These are phyloP conservation scores for Bothrops alternatus DNA, from an alignment of 2,797 vertebrate genomes.

Conservation along the genomic window DNA sequence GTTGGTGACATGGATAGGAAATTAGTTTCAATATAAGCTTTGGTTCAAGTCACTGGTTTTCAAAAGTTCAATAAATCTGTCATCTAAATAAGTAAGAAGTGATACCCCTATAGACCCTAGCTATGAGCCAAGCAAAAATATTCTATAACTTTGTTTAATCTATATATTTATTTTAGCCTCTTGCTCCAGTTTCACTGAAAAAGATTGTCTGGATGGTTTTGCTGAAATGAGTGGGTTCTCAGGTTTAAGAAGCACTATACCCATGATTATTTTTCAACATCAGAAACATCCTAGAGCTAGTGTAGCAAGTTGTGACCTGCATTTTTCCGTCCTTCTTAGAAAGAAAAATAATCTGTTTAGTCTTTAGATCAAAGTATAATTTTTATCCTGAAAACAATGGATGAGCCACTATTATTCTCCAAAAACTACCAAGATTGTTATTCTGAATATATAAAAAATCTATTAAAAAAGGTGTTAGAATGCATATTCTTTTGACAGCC, in stretches of 20 bases:
- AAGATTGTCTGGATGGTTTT: neutral
- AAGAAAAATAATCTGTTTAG: conserved; percentile 11
- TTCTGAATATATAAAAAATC: neutral
- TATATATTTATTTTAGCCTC: neutral
- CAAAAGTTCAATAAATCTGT: too few species aligned
- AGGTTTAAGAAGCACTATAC: neutral
- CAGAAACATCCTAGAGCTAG: neutral
- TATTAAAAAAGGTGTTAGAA: neutral
- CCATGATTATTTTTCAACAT: neutral
- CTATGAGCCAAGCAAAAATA: neutral
- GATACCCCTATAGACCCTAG: neutral
- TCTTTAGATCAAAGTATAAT: conserved; percentile 4
- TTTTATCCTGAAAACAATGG: conserved; percentile 19
- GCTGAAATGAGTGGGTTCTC: neutral
- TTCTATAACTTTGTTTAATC: neutral
- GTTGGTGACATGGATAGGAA: neutral
- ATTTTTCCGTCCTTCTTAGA: neutral
- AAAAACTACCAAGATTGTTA: neutral
- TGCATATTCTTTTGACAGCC: neutral
- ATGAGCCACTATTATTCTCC: neutral
- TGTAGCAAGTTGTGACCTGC: neutral
- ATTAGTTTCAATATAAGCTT: neutral
- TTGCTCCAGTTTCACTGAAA: neutral
- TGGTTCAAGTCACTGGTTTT: neutral
- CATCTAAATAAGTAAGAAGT: neutral